Base-by-base conservation (phyloP, 2,888 invertebrate species). In the Dinocampus coccinellae region DNA sequence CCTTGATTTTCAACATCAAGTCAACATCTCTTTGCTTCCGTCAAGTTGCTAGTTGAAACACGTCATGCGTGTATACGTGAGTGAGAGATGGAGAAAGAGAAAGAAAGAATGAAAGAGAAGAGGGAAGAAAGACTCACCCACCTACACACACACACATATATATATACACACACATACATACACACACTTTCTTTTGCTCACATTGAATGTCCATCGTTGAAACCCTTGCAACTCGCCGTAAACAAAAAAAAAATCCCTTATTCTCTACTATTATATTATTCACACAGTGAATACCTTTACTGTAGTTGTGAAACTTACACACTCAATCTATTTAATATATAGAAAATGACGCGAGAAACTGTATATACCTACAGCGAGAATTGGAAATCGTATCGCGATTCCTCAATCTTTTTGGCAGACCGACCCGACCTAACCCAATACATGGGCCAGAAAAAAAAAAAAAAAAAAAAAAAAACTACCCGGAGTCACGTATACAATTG, bases 341-440 rank as follows among this genome's bases (percentile, higher is more conserved):
- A 20, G 6, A 47, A 34, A 69, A 24, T 69, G 62, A 66, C 62
- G 3, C 47, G 34, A 33, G 24, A 61, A 52, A 72, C 58, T 26
- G 9, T 3, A 7, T 20, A 55, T n/a, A 72, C 64, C 53, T 70
- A 68, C 73, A 75, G 77, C 58, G 71, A 68, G 74, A 75, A 78
- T 78, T 78, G 77, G 73, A 78, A 77, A 75, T 73, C 68, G 69
- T 74, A 74, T 76, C 75, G 63, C 62, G 36, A 39, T 29, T 62
- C 60, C 33, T 22, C 67, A 75, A 76, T 78, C 77, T 76, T 55
- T 72, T 73, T 76, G 26, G 47, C 36, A 42, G 52, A 20, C 63
- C 64, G 22, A 57, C 62, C 64, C 29, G 62, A 69, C 60, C 65
- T 61, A 52, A 57, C 69, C 47, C 47, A 57, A 53, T 34, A 4